A percentile compares a stretch with the other conserved stretches of the same genome.
phyloP scores from a whole-genome alignment of 2,797 vertebrate genomes.

The Microctenopoma steveboyesi region DNA sequence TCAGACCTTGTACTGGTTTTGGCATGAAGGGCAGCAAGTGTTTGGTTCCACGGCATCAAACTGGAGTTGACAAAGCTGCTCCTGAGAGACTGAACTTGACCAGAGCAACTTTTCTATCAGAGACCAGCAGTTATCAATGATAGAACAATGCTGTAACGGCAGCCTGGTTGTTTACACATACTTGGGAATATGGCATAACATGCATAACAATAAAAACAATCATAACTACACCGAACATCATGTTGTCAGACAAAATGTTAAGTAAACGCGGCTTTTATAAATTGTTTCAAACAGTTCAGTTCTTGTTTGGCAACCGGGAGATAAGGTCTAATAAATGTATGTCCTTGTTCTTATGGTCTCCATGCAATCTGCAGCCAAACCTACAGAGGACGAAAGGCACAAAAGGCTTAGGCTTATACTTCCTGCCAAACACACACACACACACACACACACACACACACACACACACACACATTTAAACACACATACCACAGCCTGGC shows the following conservation, averaged over 20 bases:
- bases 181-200: conserved; percentile 54
- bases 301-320: conserved; percentile 34
- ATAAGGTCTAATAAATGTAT: conserved; percentile 37
- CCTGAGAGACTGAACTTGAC: conserved; percentile 23
- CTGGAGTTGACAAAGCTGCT: conserved; percentile 9
- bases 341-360: conserved; percentile 23
- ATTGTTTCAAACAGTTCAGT: conserved; percentile 40
- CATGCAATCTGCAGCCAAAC: conserved; percentile 15
- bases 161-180: conserved; percentile 56
- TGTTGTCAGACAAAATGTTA: conserved; percentile 60
- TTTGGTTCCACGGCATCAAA: conserved; percentile 16
- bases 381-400: conserved; percentile 32
- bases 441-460: conserved; percentile 5
- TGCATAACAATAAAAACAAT: neutral
- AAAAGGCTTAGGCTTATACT: conserved; percentile 17
- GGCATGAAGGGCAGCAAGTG: conserved; percentile 7
- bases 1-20: conserved; percentile 1
- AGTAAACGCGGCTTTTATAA: conserved; percentile 49
- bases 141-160: conserved; percentile 46
- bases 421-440: conserved; percentile 26
- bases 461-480: conserved; percentile 1
- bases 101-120: conserved; percentile 30
- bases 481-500: conserved; percentile 21
- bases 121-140: conserved; percentile 51
- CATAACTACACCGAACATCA: conserved; percentile 32